Conservation (phyloP, 1,140 invertebrate genomes). For the Neodiprion pinetum region DNA sequence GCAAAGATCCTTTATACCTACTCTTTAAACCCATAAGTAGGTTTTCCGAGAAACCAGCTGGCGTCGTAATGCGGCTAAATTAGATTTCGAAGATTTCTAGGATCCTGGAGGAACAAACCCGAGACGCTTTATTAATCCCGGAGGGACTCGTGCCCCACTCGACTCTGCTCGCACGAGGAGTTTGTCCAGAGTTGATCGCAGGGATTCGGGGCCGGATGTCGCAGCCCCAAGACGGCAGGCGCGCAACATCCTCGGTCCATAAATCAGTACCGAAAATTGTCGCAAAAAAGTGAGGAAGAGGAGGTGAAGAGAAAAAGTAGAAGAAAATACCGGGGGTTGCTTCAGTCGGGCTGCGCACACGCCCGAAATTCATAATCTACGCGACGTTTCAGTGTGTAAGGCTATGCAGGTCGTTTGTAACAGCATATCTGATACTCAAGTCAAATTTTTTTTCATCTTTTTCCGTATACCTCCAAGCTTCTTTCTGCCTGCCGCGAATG, state of each 20-base stretch:
- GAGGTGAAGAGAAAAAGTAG: slow-evolving; percentile 19
- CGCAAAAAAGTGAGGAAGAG: slow-evolving; percentile 7
- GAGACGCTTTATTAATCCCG: background rate
- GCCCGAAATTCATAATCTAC: slow-evolving; percentile 10
- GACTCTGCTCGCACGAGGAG: background rate
- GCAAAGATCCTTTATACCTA: background rate
- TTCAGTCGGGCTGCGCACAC: slow-evolving; percentile 27
- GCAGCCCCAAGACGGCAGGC: background rate
- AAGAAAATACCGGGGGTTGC: slow-evolving; percentile 26
- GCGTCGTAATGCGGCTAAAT: background rate
- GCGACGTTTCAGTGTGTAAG: background rate
- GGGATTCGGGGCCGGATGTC: slow-evolving; percentile 9
- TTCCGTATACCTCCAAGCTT: background rate
- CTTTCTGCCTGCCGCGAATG: background rate
- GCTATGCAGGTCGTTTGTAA: slow-evolving; percentile 7
- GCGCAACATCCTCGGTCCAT: slow-evolving; percentile 1
- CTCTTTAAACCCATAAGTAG: background rate
- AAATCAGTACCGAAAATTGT: slow-evolving; percentile 11
- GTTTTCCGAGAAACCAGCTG: background rate
- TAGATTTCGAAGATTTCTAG: background rate
- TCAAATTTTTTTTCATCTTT: background rate
- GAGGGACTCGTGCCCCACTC: slow-evolving; percentile 1
- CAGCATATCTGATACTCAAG: background rate
- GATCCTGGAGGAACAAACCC: background rate
- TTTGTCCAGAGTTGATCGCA: slow-evolving; percentile 1